phyloP scores from a whole-genome alignment of 2,888 invertebrate genomes.

The Nomada fabriciana region DNA sequence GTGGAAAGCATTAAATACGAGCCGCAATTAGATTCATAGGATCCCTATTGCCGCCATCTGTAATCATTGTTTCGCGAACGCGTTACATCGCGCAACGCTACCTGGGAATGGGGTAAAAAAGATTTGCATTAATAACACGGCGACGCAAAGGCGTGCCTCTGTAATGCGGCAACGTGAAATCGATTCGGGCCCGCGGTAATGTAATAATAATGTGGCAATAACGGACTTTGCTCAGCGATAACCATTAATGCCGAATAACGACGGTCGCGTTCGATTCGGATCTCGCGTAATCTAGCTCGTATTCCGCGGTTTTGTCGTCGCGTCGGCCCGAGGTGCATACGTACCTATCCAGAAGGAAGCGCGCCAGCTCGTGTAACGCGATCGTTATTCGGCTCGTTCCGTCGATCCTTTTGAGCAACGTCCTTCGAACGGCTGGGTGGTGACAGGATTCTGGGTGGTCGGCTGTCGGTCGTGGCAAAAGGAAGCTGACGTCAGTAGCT shows the following conservation, averaged over 20 bases:
- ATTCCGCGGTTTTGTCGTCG: conserved; percentile 1
- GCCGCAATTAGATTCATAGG: conserved; percentile 67
- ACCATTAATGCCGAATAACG: conserved; percentile 11
- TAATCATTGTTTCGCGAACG: conserved; percentile 52
- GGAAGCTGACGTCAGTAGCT: conserved; percentile 77
- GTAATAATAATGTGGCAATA: conserved; percentile 21
- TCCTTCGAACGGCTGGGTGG: conserved; percentile 76
- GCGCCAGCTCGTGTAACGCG: conserved; percentile 63
- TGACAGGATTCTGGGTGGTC: conserved; percentile 84
- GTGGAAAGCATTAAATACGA: conserved; percentile 67
- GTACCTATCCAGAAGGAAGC: conserved; percentile 9
- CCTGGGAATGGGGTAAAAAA: conserved; percentile 27
- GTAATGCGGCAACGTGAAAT: conserved; percentile 47
- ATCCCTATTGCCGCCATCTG: conserved; percentile 37
- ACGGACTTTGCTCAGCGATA: conserved; percentile 11
- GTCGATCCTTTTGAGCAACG: conserved; percentile 68
- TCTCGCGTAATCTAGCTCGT: background rate
- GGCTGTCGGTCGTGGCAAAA: conserved; percentile 75
- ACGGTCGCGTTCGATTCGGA: conserved; percentile 3
- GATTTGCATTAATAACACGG: conserved; percentile 39
- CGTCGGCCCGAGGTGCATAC: background rate
- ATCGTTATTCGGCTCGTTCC: conserved; percentile 61
- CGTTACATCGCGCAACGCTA: conserved; percentile 33
- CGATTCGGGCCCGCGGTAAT: conserved; percentile 23
- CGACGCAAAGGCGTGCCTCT: conserved; percentile 22